Evolutionary conservation across 1,140 invertebrate species (phyloP), one percentile per base, ranked within the genome.

Genomic region (Brachionus asplanchnoidis): DNA sequence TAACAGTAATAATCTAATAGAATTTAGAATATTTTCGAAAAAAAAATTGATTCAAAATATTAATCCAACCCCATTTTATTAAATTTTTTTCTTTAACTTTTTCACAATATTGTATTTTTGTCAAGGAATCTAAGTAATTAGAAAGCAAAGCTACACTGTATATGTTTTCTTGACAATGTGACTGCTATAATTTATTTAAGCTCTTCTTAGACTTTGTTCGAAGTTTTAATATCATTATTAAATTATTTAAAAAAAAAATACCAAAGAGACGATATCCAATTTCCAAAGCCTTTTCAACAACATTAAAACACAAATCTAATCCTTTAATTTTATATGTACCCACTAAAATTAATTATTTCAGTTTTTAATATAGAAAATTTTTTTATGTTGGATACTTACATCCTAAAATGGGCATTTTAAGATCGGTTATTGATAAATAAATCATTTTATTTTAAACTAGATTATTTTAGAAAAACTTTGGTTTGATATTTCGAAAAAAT

Each of bases 291-390:
- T 87, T 80, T 70, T 89, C 87, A 44, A 89, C n/a, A 28, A 84
- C 82, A 11, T 85, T 73, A 6, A 86, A 50, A 26, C 88, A 77
- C 23, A 87, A 44, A 17, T 89, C 87, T 83, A 84, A 86, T 12
- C 87, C 87, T 85, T 85, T 85, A 28, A 88, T 87, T 85, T 87
- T 88, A 77, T 87, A 88, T 14, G 88, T 89, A n/a, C 89, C 88
- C 26, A 89, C 88, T 89, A 78, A 83, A 87, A 86, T 53, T 84
- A 79, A 78, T 79, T 53, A 85, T 78, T 78, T 26, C n/a, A 23
- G n/a, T 26, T 84, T 50, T 28, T 7, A 20, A 73, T 86, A 60
- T 82, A 56, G 68, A 17, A 82, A 70, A n/a, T 70, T 32, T 17
- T 73, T 20, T 46, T 60, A 66, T 75, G 79, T 77, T 56, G 32